Evolutionary conservation across 1,140 invertebrate genomes (phyloP).

Genomic region (Frieseomelitta varia): DNA sequence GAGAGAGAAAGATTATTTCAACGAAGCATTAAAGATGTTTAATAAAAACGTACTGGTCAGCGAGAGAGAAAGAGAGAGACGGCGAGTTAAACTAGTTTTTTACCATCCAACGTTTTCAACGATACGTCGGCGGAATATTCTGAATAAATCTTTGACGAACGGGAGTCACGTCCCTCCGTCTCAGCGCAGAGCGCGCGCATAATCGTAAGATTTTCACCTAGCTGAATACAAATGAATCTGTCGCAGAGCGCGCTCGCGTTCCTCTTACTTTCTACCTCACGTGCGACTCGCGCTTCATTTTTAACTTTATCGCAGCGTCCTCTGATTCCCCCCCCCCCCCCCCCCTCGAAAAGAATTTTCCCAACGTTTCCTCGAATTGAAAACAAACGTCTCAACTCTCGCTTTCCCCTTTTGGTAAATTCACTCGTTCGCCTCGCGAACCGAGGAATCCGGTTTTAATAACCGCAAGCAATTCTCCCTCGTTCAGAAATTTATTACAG

Average conservation of each 20-base stretch:
- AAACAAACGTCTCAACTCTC: neutral
- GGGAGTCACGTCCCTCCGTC: constrained; percentile 56
- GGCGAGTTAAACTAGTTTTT: neutral
- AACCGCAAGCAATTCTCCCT: neutral
- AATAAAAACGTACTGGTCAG: neutral
- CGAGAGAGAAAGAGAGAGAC: neutral
- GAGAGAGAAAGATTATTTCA: too few relatives aligned
- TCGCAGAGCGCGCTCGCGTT: constrained; percentile 55
- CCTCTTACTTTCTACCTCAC: constrained; percentile 59
- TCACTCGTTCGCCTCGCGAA: too few relatives aligned
- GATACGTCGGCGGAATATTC: constrained; percentile 50
- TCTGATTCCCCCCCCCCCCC: too few relatives aligned
- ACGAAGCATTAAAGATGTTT: too few relatives aligned
- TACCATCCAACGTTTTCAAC: constrained; percentile 36
- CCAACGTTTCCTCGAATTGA: neutral
- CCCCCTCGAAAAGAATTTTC: neutral
- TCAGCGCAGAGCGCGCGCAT: constrained; percentile 59
- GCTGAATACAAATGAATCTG: constrained; percentile 75
- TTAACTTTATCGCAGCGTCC: neutral
- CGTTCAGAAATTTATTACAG: constrained; percentile 27
- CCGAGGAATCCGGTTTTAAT: neutral
- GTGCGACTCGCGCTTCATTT: constrained; percentile 11
- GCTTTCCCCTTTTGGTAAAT: too few relatives aligned
- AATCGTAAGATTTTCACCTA: constrained; percentile 71
- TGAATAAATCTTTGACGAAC: constrained; percentile 63